Evolutionary conservation across 2,113 vertebrate species (phyloP), one percentile per base, ranked within the genome.

Genomic region (Gadus chalcogrammus): DNA sequence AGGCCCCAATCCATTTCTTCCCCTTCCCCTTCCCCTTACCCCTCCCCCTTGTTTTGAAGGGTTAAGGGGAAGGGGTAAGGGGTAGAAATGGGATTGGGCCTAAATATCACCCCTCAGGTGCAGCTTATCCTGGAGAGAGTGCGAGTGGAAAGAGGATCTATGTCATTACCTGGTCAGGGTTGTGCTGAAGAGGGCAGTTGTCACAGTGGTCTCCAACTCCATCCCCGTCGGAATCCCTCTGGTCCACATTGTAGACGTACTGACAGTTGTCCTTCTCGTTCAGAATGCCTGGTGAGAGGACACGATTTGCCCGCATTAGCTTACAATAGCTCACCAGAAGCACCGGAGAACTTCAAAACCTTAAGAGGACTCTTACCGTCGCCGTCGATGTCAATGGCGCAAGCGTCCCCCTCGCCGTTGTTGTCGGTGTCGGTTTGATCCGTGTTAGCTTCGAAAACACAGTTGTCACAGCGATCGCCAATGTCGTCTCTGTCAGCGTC

Each of bases 161-260:
- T 76, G 35, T 61, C 0, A 0, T 84, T 88, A 99, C 97, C 95
- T 99, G 97, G 78, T 99, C 96, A 72, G 96, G 96, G 84, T 99
- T 99, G 88, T 99, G 96, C 84, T 95, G 94, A 79, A 99, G 84
- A 55, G 97, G 97, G 75, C 97, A 99, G 89, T 99, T 99, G 84
- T 99, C 97, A 84, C 97, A 99, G 63, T 99, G 97, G 88, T 99
- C 97, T 86, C 97, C 97, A 74, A 99, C 94, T 7, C 97, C 95
- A 62, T 99, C 97, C 77, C 94, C 87, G 69, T 99, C 97, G 3
- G 92, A 96, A 72, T 99, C 97, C 73, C 89, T 95, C 91, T 99
- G 97, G 85, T 99, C 96, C 84, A 95, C 94, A 0, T 99, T 99
- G 87, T 99, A 99, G 62, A 99, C 94, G 61, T 97, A 97, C 0